phyloP scores from a whole-genome alignment of 2,888 invertebrate genomes.

The Dynastes maya region DNA sequence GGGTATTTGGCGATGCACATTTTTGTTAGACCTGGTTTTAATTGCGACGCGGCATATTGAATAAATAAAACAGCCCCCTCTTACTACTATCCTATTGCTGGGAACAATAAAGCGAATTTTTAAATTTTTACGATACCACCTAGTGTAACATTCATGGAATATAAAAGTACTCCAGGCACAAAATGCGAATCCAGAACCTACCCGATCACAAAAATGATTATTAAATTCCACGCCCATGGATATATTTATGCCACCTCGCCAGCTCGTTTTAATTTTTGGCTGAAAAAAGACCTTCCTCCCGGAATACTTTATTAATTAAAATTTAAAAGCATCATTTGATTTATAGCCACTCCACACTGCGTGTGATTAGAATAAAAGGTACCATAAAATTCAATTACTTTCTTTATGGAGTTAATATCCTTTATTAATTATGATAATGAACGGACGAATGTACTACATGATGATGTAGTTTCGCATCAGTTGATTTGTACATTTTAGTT shows the following conservation, averaged over 20 bases:
- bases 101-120: not conserved
- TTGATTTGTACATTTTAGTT: no score
- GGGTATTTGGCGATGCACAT: not conserved
- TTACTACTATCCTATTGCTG: no score
- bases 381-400: conserved; percentile 13
- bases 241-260: conserved; percentile 2
- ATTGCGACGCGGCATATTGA: no score
- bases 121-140: not conserved
- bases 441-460: not conserved
- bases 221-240: conserved; percentile 24
- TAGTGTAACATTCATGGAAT: not conserved
- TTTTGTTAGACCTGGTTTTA: not conserved
- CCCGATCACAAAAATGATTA: conserved; percentile 15
- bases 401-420: not conserved
- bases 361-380: conserved; percentile 1
- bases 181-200: not conserved
- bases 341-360: conserved; percentile 15
- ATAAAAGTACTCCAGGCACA: conserved; percentile 1
- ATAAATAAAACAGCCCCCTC: no score
- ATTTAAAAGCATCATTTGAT: conserved; percentile 34
- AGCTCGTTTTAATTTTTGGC: conserved; percentile 14
- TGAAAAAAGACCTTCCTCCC: conserved; percentile 20
- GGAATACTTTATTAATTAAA: conserved; percentile 44
- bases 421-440: not conserved
- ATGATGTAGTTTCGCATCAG: no score